These are phyloP conservation scores for Danaus plexippus DNA, from an alignment of 1,140 invertebrate genomes.

Conservation along the genomic window DNA sequence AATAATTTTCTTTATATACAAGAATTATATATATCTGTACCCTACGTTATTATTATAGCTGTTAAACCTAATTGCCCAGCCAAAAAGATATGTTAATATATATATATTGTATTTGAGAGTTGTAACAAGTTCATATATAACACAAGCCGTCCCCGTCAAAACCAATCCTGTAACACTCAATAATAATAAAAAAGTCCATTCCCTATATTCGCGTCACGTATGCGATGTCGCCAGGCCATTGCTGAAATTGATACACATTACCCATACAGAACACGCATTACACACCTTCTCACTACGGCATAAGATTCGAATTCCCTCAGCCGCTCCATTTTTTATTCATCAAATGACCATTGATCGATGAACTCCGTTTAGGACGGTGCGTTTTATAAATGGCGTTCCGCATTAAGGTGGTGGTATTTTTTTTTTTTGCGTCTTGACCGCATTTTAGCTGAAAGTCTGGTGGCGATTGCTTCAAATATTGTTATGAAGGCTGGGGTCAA, in stretches of 20 bases:
- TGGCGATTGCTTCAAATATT: slow-evolving; percentile 63
- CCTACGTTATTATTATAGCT: no score
- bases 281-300: slow-evolving; percentile 19
- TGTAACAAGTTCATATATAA: neutral
- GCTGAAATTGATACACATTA: slow-evolving; percentile 67
- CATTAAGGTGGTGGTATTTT: slow-evolving; percentile 29
- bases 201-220: slow-evolving; percentile 54
- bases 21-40: no score
- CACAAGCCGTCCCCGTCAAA: slow-evolving; percentile 19
- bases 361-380: slow-evolving; percentile 18
- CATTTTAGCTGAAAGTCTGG: slow-evolving; percentile 44
- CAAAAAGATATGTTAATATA: neutral
- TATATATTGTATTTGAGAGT: neutral
- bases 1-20: no score
- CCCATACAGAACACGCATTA: slow-evolving; percentile 26
- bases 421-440: slow-evolving; percentile 46
- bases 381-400: slow-evolving; percentile 4
- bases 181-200: slow-evolving; percentile 51
- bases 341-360: slow-evolving; percentile 30
- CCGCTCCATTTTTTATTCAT: slow-evolving; percentile 4
- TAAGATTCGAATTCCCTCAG: slow-evolving; percentile 28
- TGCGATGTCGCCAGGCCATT: slow-evolving; percentile 55
- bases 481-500: slow-evolving; percentile 38
- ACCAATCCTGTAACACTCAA: slow-evolving; percentile 28
- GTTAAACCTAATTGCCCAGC: neutral